A percentile compares a stretch with the other conserved stretches of the same genome.
phyloP scores from a whole-genome alignment of 2,113 vertebrate genomes.

The Nerophis lumbriciformis region DNA sequence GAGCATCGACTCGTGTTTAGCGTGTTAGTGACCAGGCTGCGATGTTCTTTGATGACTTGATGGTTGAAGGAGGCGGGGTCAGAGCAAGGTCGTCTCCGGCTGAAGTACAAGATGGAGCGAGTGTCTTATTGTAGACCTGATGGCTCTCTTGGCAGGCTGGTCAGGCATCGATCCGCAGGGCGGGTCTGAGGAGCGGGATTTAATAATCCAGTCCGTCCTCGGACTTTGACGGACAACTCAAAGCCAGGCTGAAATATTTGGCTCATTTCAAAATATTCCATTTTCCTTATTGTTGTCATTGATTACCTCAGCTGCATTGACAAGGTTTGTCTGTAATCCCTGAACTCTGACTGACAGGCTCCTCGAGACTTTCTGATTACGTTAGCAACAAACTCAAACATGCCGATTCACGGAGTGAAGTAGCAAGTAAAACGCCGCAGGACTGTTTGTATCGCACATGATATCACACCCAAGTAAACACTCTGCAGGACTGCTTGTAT shows the following conservation, averaged over 20 bases:
- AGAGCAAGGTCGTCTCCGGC: slow-evolving; percentile 68
- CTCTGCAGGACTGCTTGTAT: too few species aligned
- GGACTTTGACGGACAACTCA: not conserved
- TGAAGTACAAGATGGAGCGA: slow-evolving; percentile 61
- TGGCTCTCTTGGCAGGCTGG: slow-evolving; percentile 56
- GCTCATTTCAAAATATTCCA: too few species aligned
- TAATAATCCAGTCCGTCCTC: slow-evolving; percentile 22
- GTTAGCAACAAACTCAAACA: too few species aligned
- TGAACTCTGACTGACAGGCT: too few species aligned
- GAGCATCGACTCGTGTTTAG: slow-evolving; percentile 56
- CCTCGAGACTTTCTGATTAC: too few species aligned
- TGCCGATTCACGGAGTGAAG: too few species aligned
- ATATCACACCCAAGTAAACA: too few species aligned
- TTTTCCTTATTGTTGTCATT: too few species aligned
- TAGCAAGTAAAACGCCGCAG: too few species aligned
- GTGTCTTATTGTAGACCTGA: slow-evolving; percentile 67
- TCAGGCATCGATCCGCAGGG: slow-evolving; percentile 60
- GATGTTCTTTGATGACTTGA: slow-evolving; percentile 61
- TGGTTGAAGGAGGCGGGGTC: slow-evolving; percentile 27
- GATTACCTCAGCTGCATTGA: too few species aligned
- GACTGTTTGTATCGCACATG: too few species aligned
- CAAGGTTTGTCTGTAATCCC: too few species aligned
- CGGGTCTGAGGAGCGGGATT: slow-evolving; percentile 54
- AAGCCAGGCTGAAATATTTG: not conserved
- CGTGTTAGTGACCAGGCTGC: slow-evolving; percentile 28